Evolutionary conservation across 2,888 invertebrate species (phyloP).

Genomic region (Notocelia uddmanniana): DNA sequence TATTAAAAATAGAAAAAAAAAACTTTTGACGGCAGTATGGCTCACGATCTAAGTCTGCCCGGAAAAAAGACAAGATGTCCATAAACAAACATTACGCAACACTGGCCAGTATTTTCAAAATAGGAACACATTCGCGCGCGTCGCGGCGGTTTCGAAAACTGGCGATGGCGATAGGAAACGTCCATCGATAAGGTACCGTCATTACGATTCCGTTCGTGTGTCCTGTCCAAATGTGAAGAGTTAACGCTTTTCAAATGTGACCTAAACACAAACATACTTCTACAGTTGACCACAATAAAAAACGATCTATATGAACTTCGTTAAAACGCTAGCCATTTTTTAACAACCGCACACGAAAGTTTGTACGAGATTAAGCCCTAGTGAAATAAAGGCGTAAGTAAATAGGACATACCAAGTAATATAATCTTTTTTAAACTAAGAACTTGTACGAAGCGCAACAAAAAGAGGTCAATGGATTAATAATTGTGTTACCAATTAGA

Average conservation of each 20-base stretch:
- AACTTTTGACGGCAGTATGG: background rate
- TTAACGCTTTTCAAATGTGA: constrained; percentile 45
- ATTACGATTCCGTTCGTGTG: constrained; percentile 69
- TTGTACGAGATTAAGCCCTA: background rate
- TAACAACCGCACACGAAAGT: constrained; percentile 4
- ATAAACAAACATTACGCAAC: constrained; percentile 50
- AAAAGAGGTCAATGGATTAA: constrained; percentile 74
- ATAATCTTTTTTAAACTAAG: constrained; percentile 51
- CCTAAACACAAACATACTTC: constrained; percentile 18
- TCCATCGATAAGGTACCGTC: constrained; percentile 57
- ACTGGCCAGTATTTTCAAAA: constrained; percentile 61
- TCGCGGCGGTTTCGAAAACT: constrained; percentile 62
- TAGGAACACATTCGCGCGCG: constrained; percentile 62
- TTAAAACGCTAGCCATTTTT: background rate
- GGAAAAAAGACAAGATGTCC: constrained; percentile 36
- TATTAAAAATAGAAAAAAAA: constrained; percentile 9
- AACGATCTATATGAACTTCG: background rate
- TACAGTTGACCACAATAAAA: constrained; percentile 15
- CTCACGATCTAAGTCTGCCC: background rate
- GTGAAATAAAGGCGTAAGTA: constrained; percentile 43
- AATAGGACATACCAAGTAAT: constrained; percentile 61
- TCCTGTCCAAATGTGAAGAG: constrained; percentile 49
- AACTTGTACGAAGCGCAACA: constrained; percentile 56
- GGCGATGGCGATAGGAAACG: constrained; percentile 57
- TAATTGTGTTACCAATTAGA: constrained; percentile 64